Base-by-base conservation (phyloP, 2,113 vertebrate genomes). In the Trichomycterus rosablanca region DNA sequence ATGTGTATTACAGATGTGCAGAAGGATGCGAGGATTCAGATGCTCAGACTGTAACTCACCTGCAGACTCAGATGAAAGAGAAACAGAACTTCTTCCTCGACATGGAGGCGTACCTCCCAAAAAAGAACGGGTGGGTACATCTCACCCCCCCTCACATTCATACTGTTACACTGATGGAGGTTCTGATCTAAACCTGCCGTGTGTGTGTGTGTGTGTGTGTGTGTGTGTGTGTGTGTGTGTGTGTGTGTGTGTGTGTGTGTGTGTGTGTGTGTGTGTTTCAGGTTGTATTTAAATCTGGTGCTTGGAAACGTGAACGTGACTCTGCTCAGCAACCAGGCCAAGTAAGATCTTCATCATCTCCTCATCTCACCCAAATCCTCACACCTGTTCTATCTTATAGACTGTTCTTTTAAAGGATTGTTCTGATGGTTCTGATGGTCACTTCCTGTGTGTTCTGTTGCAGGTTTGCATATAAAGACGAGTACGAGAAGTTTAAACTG, bases 401-500 rank as follows among this genome's bases (percentile, higher is more conserved):
- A n/a, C n/a, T n/a, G n/a, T n/a, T n/a, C n/a, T n/a, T n/a, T n/a
- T n/a, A n/a, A n/a, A n/a, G n/a, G n/a, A 30, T 30, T 30, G 26
- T 3, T 30, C 7, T 30, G 26, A 30, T 30, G 26, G n/a, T 30
- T 30, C 26, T 7, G 26, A 30, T 30, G 26, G 3, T 30, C 26
- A 4, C 2, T 15, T 11, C 22, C 12, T 69, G n/a, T 39, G 5
- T 59, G 57, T 44, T 6, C 16, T 69, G 0, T 0, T 49, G 22
- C 63, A 99, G 96, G 73, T 99, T 98, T 24, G 94, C 95, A 16
- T 99, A 99, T 84, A 99, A 99, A 85, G 94, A 98, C 0, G 95
- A 99, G 73, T 98, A 99, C 54, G 96, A 98, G 81, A 99, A 97
- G 78, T 99, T 99, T 80, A 99, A 98, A 74, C 91, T 99, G 65